Conservation (phyloP, 2,888 invertebrate species). For the Horisme vitalbata region DNA sequence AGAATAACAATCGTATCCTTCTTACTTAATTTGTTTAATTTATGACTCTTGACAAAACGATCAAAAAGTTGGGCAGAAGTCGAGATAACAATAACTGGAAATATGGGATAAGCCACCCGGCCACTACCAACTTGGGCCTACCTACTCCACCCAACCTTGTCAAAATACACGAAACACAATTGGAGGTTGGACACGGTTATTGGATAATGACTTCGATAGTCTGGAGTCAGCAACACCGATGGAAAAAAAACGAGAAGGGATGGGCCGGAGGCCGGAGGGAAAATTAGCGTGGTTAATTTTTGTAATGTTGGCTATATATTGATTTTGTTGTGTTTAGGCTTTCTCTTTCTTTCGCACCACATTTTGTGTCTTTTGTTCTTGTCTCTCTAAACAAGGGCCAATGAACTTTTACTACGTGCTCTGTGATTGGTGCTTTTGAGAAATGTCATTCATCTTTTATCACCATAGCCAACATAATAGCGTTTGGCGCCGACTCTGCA, state of each 20-base stretch:
- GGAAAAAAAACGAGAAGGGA: constrained; percentile 3
- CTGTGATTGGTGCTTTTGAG: constrained; percentile 57
- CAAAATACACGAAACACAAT: too few relatives aligned
- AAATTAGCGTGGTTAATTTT: constrained; percentile 41
- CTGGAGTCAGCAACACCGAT: too few relatives aligned
- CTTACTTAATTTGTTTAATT: too few relatives aligned
- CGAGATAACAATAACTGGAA: too few relatives aligned
- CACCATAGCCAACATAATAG: constrained; percentile 53
- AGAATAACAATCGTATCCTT: too few relatives aligned
- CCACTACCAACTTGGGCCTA: too few relatives aligned
- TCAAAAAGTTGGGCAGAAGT: too few relatives aligned
- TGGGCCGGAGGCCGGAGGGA: not conserved
- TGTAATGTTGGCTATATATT: constrained; percentile 46
- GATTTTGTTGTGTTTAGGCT: constrained; percentile 41
- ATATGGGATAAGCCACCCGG: too few relatives aligned
- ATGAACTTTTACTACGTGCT: constrained; percentile 58
- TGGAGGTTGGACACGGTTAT: too few relatives aligned
- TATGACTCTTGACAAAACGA: too few relatives aligned
- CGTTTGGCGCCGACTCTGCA: constrained; percentile 66
- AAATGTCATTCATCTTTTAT: constrained; percentile 47
- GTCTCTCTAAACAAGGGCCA: constrained; percentile 53
- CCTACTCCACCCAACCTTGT: too few relatives aligned
- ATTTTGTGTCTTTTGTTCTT: constrained; percentile 34
- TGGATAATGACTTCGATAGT: too few relatives aligned
- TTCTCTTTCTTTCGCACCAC: constrained; percentile 43